These are phyloP conservation scores for Magallana ariakensis DNA, from an alignment of 1,140 invertebrate species.

Conservation along the genomic window DNA sequence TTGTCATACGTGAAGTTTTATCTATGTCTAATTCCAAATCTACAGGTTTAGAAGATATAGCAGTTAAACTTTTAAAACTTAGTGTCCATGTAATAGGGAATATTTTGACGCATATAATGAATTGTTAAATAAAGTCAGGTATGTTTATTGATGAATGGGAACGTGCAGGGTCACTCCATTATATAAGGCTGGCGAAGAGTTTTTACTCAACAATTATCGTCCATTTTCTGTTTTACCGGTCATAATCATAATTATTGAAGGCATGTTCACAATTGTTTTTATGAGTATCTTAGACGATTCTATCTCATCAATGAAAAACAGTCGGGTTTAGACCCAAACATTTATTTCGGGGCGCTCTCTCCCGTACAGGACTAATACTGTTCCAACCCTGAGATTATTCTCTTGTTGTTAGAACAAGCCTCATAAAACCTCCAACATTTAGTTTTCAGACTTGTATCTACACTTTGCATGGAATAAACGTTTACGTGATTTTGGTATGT, in stretches of 20 bases:
- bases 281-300: slow-evolving; percentile 17
- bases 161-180: slow-evolving; percentile 6
- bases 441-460: too few relatives aligned
- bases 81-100: slow-evolving; percentile 3
- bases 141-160: slow-evolving; percentile 29
- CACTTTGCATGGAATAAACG: too few relatives aligned
- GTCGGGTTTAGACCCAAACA: slow-evolving; percentile 50
- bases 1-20: slow-evolving; percentile 30
- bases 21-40: slow-evolving; percentile 36
- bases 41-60: slow-evolving; percentile 37
- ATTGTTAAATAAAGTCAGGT: slow-evolving; percentile 25
- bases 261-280: slow-evolving; percentile 42
- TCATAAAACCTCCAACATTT: too few relatives aligned
- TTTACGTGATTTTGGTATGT: too few relatives aligned
- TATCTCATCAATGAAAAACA: slow-evolving; percentile 42
- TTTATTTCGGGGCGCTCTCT: slow-evolving; percentile 21
- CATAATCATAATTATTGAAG: slow-evolving; percentile 44
- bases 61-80: slow-evolving; percentile 42
- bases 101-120: slow-evolving; percentile 43
- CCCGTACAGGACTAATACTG: too few relatives aligned
- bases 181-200: slow-evolving; percentile 41
- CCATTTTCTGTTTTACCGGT: slow-evolving; percentile 44
- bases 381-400: too few relatives aligned
- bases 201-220: slow-evolving; percentile 39
- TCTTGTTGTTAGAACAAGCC: too few relatives aligned